These are phyloP conservation scores for Riptortus pedestris DNA, from an alignment of 1,140 invertebrate genomes.

Conservation along the genomic window DNA sequence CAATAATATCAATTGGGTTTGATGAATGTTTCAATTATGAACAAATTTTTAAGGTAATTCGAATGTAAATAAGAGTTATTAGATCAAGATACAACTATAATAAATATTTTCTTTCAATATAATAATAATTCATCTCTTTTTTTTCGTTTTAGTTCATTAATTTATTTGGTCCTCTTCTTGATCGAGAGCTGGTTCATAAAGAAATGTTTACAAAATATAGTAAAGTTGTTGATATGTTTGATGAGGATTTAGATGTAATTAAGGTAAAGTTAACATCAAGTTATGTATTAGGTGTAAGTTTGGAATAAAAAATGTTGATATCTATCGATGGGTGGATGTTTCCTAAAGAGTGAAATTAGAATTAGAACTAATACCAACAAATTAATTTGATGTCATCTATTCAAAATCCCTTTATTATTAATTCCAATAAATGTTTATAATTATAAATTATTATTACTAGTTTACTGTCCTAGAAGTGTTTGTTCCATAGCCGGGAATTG, in stretches of 20 bases:
- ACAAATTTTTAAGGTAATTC: slow-evolving; percentile 46
- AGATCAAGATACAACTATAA: too few species aligned
- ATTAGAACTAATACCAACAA: too few species aligned
- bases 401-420: too few species aligned
- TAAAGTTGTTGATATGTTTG: slow-evolving; percentile 46
- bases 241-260: slow-evolving; percentile 50
- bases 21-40: slow-evolving; percentile 64
- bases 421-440: too few species aligned
- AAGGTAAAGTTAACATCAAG: slow-evolving; percentile 43
- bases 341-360: too few species aligned
- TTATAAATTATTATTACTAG: too few species aligned
- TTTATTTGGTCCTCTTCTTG: slow-evolving; percentile 58
- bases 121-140: too few species aligned
- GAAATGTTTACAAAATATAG: slow-evolving; percentile 52
- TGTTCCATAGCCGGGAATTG: too few species aligned
- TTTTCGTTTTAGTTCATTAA: slow-evolving; percentile 51
- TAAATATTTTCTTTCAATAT: neutral
- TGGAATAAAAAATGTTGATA: too few species aligned
- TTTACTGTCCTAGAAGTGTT: too few species aligned
- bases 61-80: slow-evolving; percentile 3
- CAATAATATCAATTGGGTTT: slow-evolving; percentile 63
- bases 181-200: slow-evolving; percentile 56
- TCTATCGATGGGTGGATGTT: too few species aligned
- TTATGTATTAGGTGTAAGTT: neutral
- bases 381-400: too few species aligned